Evolutionary conservation across 2,888 invertebrate species (phyloP).

Genomic region (Muscina levida): DNA sequence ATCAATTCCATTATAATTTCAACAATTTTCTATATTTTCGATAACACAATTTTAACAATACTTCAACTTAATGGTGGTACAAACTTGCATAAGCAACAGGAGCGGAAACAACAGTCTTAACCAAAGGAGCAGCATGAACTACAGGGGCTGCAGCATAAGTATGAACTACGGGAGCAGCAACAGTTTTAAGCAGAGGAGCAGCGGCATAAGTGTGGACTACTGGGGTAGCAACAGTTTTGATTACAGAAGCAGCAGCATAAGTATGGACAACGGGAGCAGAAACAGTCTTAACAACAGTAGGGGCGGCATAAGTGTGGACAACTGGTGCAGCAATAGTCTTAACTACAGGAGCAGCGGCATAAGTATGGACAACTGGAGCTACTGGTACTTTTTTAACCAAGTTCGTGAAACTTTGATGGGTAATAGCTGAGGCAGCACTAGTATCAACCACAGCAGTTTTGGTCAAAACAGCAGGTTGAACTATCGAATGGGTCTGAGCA

Average conservation of each 20-base stretch:
- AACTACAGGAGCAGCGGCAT: constrained; percentile 33
- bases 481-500: constrained; percentile 72
- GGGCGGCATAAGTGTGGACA: constrained; percentile 57
- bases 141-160: constrained; percentile 60
- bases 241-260: constrained; percentile 79
- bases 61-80: constrained; percentile 36
- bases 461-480: constrained; percentile 72
- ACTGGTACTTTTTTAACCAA: constrained; percentile 80
- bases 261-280: constrained; percentile 67
- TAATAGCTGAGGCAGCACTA: constrained; percentile 80
- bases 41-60: neutral
- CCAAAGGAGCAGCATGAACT: constrained; percentile 69
- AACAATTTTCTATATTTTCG: neutral
- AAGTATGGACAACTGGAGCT: constrained; percentile 16
- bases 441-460: constrained; percentile 76
- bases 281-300: constrained; percentile 77
- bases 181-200: constrained; percentile 79
- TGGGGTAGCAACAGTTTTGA: constrained; percentile 63
- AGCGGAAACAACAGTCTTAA: constrained; percentile 61
- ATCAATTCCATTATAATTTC: too few relatives aligned
- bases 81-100: constrained; percentile 46
- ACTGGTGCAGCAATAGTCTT: constrained; percentile 40
- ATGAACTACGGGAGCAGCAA: constrained; percentile 55
- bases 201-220: constrained; percentile 69
- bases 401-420: constrained; percentile 82